Evolutionary conservation across 2,797 vertebrate species (phyloP), one percentile per base, ranked within the genome.

Genomic region (Fringilla coelebs): DNA sequence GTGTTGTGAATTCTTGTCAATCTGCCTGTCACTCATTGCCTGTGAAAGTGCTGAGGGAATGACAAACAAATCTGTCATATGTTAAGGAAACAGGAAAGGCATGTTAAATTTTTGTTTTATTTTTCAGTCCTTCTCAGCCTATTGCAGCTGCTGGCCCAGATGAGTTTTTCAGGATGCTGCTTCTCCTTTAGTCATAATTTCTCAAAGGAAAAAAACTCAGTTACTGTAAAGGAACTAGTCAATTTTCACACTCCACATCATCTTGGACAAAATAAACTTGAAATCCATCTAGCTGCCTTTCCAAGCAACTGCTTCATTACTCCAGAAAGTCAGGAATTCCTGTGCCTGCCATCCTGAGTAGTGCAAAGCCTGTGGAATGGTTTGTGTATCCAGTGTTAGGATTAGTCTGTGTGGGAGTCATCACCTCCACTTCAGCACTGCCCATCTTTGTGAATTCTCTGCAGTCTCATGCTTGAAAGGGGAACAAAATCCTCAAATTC

Each of bases 61-160:
- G 51, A 76, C 90, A 87, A 76, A 58, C 55, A 81, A 85, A 82
- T 75, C 82, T 88, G 80, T 89, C 79, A 79, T 49, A 78, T 51
- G 52, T 45, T 74, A 78, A 58, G 17, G 45, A 58, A 76, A 66
- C 34, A 68, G 22, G 51, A 65, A 85, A 77, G 19, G 3, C 61
- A 24, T 34, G 24, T 55, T 86, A 60, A 26, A 41, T 70, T 91
- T 68, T 66, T 58, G 10, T 73, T 88, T 72, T n/a, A 8, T 58
- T 65, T 86, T 84, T 75, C 32, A 38, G 7, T 78, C 32, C 43
- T 46, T 58, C 66, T 75, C 70, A 84, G 45, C 43, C 43, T 77
- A 1, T 55, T 90, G 45, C 48, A 84, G 38, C 67, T 84, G 38
- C 60, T 79, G 63, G 41, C 24, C 60, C 22, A 32, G 61, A 29